A percentile compares a stretch with the other conserved stretches of the same genome.
These are phyloP conservation scores for Dusona sp. DNA, from an alignment of 2,888 invertebrate species.

Conservation along the genomic window DNA sequence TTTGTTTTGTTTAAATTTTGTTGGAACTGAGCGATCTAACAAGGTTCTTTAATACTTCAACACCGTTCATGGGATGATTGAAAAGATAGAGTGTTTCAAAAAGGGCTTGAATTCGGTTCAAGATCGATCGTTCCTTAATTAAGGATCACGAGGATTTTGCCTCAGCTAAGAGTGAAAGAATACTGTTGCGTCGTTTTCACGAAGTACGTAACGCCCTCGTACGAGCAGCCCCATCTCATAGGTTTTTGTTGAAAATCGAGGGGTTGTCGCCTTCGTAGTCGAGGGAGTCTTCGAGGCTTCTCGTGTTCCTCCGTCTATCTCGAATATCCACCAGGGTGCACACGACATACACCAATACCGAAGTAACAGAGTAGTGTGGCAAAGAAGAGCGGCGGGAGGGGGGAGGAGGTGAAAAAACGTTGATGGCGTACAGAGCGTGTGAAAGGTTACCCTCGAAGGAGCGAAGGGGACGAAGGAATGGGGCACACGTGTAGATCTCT, in stretches of 20 bases:
- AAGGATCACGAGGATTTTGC: not conserved
- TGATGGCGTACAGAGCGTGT: constrained; percentile 73
- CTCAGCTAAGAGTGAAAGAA: not conserved
- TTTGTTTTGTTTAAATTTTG: not conserved
- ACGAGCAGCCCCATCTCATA: constrained; percentile 21
- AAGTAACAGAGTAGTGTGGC: not conserved
- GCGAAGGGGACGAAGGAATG: constrained; percentile 69
- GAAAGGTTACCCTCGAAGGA: constrained; percentile 78
- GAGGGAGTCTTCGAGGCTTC: constrained; percentile 58
- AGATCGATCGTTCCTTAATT: not conserved
- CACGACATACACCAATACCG: not conserved
- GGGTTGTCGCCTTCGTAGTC: constrained; percentile 29
- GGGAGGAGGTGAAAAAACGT: constrained; percentile 26
- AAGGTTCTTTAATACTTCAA: not conserved
- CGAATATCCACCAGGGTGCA: constrained; percentile 39
- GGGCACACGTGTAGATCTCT: constrained; percentile 75
- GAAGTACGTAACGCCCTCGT: constrained; percentile 10
- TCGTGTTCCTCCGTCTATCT: constrained; percentile 52
- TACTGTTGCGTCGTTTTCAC: constrained; percentile 10
- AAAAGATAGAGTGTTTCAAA: not conserved
- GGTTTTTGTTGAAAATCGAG: constrained; percentile 49
- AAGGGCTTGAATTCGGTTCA: no score
- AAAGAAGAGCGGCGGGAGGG: not conserved
- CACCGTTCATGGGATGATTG: not conserved
- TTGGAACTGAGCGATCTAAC: not conserved